Evolutionary conservation across 2,113 vertebrate genomes (phyloP).

Genomic region (Gnathonemus longibarbis): DNA sequence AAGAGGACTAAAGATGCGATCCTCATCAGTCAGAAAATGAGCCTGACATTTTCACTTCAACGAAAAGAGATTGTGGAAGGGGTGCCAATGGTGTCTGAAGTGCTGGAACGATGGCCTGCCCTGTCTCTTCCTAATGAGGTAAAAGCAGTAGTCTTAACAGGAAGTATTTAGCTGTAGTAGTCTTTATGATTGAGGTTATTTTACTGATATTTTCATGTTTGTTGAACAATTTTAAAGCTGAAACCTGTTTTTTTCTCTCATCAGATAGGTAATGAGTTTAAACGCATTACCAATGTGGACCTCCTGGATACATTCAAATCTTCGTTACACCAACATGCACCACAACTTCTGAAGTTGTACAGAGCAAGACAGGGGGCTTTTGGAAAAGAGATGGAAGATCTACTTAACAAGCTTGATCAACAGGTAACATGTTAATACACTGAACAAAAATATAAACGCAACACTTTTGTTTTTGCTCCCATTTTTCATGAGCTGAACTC

Average conservation of each 20-base stretch:
- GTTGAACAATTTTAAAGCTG: neutral
- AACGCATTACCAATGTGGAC: neutral
- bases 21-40: neutral
- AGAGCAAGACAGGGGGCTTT: neutral
- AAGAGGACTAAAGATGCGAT: neutral
- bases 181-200: neutral
- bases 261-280: constrained; percentile 6
- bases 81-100: constrained; percentile 8
- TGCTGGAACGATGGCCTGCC: neutral
- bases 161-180: neutral
- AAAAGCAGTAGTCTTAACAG: neutral
- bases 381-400: neutral
- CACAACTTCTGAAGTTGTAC: neutral
- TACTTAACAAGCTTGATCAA: neutral
- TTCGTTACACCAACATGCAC: neutral
- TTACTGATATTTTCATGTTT: neutral
- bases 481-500: no score
- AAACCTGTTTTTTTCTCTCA: neutral
- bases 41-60: neutral
- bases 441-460: no score
- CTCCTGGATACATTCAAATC: neutral
- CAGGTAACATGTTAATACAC: neutral
- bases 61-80: neutral
- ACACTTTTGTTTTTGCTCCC: no score
- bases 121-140: neutral